phyloP scores from a whole-genome alignment of 2,113 vertebrate genomes.

The Ailuropoda melanoleuca region DNA sequence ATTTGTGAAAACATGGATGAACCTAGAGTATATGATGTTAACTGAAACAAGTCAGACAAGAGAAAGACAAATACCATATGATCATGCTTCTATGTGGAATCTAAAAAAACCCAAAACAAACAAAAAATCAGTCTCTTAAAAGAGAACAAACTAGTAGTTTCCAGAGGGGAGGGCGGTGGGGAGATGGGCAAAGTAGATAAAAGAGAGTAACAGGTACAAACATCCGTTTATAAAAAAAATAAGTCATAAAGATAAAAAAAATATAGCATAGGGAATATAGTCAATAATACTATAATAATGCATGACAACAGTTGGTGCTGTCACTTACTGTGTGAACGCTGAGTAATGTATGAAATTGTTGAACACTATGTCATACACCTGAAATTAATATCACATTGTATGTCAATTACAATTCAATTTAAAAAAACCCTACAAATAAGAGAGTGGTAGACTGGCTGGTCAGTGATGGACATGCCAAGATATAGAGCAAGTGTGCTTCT shows the following conservation, averaged over 20 bases:
- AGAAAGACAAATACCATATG: neutral
- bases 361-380: neutral
- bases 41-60: neutral
- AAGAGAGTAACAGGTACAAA: neutral
- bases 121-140: neutral
- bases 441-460: neutral
- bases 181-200: neutral
- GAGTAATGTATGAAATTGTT: neutral
- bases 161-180: neutral
- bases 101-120: neutral
- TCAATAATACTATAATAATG: neutral
- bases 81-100: neutral
- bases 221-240: neutral
- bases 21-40: neutral
- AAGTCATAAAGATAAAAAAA: neutral
- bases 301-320: neutral
- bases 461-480: neutral
- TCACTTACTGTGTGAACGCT: neutral
- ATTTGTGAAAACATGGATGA: neutral
- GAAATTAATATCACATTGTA: neutral
- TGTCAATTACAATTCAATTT: neutral
- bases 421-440: neutral
- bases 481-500: neutral
- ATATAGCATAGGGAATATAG: neutral
- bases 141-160: neutral